Conservation (phyloP, 2,888 invertebrate genomes). For the Stegophylla sp. region DNA sequence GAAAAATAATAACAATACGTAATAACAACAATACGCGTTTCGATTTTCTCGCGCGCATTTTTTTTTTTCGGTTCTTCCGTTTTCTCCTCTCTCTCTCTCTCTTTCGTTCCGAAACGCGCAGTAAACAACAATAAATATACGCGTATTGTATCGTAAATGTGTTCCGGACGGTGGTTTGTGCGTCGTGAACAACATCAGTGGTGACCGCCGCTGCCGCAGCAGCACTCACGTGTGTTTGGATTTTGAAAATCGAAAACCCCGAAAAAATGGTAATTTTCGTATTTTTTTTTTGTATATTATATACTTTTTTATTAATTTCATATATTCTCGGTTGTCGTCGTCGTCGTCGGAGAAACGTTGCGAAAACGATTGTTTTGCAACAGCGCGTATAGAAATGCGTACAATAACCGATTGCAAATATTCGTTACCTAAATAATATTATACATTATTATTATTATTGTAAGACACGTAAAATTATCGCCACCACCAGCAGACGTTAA, state of each 20-base stretch:
- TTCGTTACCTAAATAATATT: too few species aligned
- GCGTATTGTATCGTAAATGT: slow-evolving; percentile 42
- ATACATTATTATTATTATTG: too few species aligned
- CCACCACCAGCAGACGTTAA: too few species aligned
- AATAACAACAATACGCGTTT: too few species aligned
- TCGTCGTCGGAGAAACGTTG: background rate
- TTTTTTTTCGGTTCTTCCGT: background rate
- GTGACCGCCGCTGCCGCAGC: slow-evolving; percentile 38
- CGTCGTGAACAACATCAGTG: slow-evolving; percentile 35
- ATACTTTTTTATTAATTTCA: background rate
- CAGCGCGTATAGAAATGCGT: too few species aligned
- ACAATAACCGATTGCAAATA: too few species aligned
- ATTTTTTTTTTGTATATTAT: too few species aligned
- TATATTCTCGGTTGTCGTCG: too few species aligned
- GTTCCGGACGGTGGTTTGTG: slow-evolving; percentile 53
- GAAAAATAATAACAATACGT: too few species aligned
- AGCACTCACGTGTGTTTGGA: slow-evolving; percentile 29
- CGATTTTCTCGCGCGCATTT: background rate
- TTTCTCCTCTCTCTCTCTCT: background rate
- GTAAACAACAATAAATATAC: background rate
- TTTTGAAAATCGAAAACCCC: background rate
- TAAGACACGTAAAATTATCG: too few species aligned
- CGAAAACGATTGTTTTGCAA: background rate
- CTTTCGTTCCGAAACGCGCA: background rate
- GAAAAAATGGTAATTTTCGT: slow-evolving; percentile 44